phyloP scores from a whole-genome alignment of 2,888 invertebrate species.

The Andrena trimmerana region DNA sequence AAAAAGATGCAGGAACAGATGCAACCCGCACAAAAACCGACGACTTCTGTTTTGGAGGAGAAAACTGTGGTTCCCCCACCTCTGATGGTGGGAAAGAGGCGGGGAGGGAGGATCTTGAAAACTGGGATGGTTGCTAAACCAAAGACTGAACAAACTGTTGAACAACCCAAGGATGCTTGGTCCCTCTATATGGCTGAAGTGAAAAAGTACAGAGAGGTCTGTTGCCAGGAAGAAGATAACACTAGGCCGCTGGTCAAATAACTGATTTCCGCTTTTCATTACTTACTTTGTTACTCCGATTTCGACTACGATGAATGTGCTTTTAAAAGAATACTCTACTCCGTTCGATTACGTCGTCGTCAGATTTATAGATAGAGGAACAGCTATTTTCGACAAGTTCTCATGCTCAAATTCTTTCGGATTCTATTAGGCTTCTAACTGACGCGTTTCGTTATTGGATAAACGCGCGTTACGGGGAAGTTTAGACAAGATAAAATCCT shows the following conservation, averaged over 20 bases:
- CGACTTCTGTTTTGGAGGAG: conserved; percentile 82
- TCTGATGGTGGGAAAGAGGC: conserved; percentile 91
- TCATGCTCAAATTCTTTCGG: conserved; percentile 32
- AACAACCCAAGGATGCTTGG: conserved; percentile 94
- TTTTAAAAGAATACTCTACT: conserved; percentile 46
- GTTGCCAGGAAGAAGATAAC: conserved; percentile 96
- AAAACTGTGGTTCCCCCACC: conserved; percentile 86
- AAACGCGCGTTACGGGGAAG: neutral
- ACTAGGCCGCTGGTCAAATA: conserved; percentile 96
- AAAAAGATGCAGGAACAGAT: conserved; percentile 92
- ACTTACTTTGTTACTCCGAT: conserved; percentile 58
- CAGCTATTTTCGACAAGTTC: conserved; percentile 13
- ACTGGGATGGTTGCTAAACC: conserved; percentile 96
- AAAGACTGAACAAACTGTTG: conserved; percentile 89
- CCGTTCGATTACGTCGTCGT: conserved; percentile 30
- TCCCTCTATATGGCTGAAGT: conserved; percentile 97
- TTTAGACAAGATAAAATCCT: conserved; percentile 16
- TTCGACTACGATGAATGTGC: conserved; percentile 54
- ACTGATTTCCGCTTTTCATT: conserved; percentile 71
- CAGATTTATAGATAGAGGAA: conserved; percentile 33
- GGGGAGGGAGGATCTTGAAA: conserved; percentile 94
- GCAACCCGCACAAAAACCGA: conserved; percentile 81
- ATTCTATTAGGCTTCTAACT: conserved; percentile 6
- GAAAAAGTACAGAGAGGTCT: conserved; percentile 95
- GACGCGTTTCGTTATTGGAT: neutral